Evolutionary conservation across 2,888 invertebrate genomes (phyloP), one percentile per base, ranked within the genome.

Genomic region (Troides oblongomaculatus): DNA sequence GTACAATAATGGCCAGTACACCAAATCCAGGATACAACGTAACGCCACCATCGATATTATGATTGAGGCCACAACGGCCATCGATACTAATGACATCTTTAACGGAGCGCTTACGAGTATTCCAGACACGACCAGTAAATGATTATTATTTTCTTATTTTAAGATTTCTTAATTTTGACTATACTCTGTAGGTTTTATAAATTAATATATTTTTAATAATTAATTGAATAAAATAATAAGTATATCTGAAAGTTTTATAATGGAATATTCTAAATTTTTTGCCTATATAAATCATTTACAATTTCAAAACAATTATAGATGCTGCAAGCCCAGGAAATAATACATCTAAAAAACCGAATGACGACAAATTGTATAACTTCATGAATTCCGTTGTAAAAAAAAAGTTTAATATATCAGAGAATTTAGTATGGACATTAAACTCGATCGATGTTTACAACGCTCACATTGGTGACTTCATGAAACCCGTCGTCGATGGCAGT

Each of bases 311-410:
- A 8, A 39, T 10, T 10, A 10, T 39, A 39, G 10, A 10, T 7
- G 39, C 39, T 7, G 39, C 7, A 39, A 10, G 10, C 0, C 8
- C 7, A 10, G 39, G 5, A 10, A 39, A 39, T 39, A 7, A 75
- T 12, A 68, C 30, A 30, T 30, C 75, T 25, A 72, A 74, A 2
- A 80, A 79, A 64, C 77, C 81, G 71, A 81, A 82, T 21, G 81
- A 79, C 39, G 74, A 53, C 17, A 17, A 17, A 53, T n/a, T 53
- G 12, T 17, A 53, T 53, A 17, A 6, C 6, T n/a, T 53, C 53
- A 53, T 53, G 53, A 53, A 53, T 53, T 4, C 53, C 6, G 18
- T 18, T 18, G 53, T 53, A 18, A 53, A 53, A n/a, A 53, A 53
- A 53, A 53, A 4, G 53, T 53, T 53, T 53, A 53, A 53, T 6